These are phyloP conservation scores for Ectemnius continuus DNA, from an alignment of 2,888 invertebrate species.

Conservation along the genomic window DNA sequence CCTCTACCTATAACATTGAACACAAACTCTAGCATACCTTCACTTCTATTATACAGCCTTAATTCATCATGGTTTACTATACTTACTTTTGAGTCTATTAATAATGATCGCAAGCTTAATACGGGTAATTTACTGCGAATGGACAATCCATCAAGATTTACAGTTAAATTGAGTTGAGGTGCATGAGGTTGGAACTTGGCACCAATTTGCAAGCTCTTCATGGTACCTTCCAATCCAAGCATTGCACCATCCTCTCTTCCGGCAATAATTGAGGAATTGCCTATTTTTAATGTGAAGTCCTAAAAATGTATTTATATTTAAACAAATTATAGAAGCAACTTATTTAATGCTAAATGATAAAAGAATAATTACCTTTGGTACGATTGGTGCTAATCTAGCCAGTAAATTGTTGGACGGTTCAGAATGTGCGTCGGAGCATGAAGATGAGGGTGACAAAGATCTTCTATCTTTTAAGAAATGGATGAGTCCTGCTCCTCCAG, in stretches of 20 bases:
- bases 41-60: background rate
- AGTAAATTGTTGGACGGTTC: constrained; percentile 69
- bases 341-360: background rate
- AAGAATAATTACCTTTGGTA: constrained; percentile 84
- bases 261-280: constrained; percentile 85
- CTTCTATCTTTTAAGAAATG: constrained; percentile 74
- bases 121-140: constrained; percentile 74
- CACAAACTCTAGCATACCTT: background rate
- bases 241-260: constrained; percentile 83
- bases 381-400: constrained; percentile 84
- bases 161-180: constrained; percentile 67
- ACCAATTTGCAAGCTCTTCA: constrained; percentile 83
- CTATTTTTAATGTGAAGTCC: constrained; percentile 87
- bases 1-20: constrained; percentile 67
- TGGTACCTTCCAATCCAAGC: constrained; percentile 85
- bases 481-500: constrained; percentile 73
- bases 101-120: constrained; percentile 69
- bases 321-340: background rate
- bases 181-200: constrained; percentile 70
- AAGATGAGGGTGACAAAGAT: constrained; percentile 57
- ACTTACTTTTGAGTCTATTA: constrained; percentile 71
- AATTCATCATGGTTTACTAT: background rate
- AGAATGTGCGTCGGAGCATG: constrained; percentile 50
- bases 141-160: constrained; percentile 72
- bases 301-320: constrained; percentile 69